phyloP scores from a whole-genome alignment of 2,113 vertebrate species.

The Penelope pileata region DNA sequence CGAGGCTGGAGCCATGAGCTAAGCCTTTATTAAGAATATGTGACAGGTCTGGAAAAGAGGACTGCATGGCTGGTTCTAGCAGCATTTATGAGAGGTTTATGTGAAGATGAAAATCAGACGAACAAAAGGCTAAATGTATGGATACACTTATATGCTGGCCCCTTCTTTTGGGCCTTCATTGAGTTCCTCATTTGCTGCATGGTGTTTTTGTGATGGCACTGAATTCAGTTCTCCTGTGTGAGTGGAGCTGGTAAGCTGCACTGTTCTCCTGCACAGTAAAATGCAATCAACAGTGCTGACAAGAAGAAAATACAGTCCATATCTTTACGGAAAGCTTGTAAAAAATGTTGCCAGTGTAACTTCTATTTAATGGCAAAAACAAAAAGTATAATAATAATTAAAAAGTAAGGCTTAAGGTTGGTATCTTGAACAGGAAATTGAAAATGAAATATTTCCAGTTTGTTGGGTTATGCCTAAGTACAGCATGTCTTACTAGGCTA shows the following conservation, averaged over 20 bases:
- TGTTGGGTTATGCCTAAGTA: constrained; percentile 40
- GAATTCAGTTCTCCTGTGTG: accelerated
- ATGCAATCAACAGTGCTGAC: not conserved
- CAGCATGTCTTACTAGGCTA: not conserved
- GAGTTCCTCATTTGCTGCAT: not conserved
- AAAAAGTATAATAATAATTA: not conserved
- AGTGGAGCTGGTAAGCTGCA: not conserved
- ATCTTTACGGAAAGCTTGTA: not conserved
- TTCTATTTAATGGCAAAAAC: not conserved
- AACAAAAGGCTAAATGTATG: not conserved
- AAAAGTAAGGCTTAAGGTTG: not conserved
- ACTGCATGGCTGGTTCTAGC: not conserved
- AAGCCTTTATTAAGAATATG: not conserved
- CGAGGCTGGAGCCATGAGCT: not conserved
- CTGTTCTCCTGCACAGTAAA: not conserved
- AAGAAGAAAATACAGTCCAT: not conserved
- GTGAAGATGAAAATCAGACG: not conserved
- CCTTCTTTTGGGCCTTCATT: not conserved
- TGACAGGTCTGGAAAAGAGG: not conserved
- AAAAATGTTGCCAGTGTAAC: not conserved
- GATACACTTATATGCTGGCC: not conserved
- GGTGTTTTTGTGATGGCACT: not conserved
- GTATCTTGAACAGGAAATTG: constrained; percentile 29
- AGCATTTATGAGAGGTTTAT: not conserved
- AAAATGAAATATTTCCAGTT: constrained; percentile 63